Base-by-base conservation (phyloP, 2,888 invertebrate species). In the Ectemnius continuus region DNA sequence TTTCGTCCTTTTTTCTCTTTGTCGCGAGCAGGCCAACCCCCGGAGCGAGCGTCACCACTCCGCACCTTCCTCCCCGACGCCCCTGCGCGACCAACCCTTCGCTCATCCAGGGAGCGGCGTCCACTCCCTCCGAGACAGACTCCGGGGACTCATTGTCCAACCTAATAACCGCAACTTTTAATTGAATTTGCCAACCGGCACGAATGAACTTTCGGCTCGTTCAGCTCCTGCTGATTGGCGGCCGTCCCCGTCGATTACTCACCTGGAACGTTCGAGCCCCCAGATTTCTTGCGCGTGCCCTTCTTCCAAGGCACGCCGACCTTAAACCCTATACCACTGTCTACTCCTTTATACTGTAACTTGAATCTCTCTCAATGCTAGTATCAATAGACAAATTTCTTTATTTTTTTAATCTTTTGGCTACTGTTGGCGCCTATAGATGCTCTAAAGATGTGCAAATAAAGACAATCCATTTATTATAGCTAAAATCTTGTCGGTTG, bases 151-250 rank as follows among this genome's bases (percentile, higher is more conserved):
- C 90, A 89, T 90, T 89, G 88, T 89, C 87, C 87, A 87, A 88
- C 86, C 86, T 89, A 90, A 90, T 90, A 89, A 90, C 86, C 88
- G 86, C 87, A 90, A 90, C 87, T 90, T 90, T 90, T 90, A 90
- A 89, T 90, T 90, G 88, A 90, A 90, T 90, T 88, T 88, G 85
- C 86, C 36, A 85, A 86, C 85, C 81, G 79, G 75, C 84, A 83
- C 84, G 85, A 87, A 87, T 88, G 85, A 88, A 88, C 86, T 86
- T 86, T 88, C 81, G 83, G 81, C 82, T 81, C 67, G 78, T 82
- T 71, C 82, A 75, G 76, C 73, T 81, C 77, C 75, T 81, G 82
- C 85, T 86, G 87, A 87, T 88, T 88, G 87, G 71, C 71, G 72
- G 76, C 59, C 76, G 71, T 75, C 69, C 72, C 56, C 66, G 75